These are phyloP conservation scores for Teleogryllus oceanicus DNA, from an alignment of 2,888 invertebrate genomes.

Conservation along the genomic window DNA sequence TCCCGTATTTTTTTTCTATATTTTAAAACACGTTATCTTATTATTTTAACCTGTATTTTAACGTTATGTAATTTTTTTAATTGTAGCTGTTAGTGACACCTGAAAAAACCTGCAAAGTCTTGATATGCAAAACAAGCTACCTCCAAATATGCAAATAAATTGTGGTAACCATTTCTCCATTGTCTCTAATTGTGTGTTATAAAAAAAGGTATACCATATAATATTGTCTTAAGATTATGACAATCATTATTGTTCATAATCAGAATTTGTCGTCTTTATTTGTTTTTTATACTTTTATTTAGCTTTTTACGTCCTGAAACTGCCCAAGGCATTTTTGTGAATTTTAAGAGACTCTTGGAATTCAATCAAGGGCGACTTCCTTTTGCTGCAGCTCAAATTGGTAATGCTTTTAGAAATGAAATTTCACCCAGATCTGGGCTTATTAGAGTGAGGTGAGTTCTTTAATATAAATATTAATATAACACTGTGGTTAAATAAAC, in stretches of 20 bases:
- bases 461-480: not conserved
- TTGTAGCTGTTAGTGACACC: too few species aligned
- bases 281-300: conserved; percentile 41
- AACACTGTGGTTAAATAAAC: not conserved
- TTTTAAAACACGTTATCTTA: too few species aligned
- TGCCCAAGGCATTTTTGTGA: conserved; percentile 99
- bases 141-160: too few species aligned
- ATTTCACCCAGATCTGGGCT: conserved; percentile 97
- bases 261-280: not conserved
- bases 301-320: conserved; percentile 94
- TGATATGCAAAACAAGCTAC: too few species aligned
- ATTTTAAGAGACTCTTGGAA: conserved; percentile 94
- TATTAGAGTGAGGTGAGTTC: conserved; percentile 68
- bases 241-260: not conserved
- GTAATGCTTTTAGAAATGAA: conserved; percentile 97
- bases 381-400: conserved; percentile 98
- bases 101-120: too few species aligned
- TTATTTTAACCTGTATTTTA: too few species aligned
- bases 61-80: too few species aligned
- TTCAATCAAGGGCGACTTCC: conserved; percentile 95
- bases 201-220: too few species aligned
- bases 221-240: too few species aligned
- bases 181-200: too few species aligned
- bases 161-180: too few species aligned
- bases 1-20: too few species aligned